Percentiles rank a stretch among this genome's conserved stretches.
Evolutionary conservation across 2,797 vertebrate species (phyloP).

Genomic region (Peromyscus melanophrys): DNA sequence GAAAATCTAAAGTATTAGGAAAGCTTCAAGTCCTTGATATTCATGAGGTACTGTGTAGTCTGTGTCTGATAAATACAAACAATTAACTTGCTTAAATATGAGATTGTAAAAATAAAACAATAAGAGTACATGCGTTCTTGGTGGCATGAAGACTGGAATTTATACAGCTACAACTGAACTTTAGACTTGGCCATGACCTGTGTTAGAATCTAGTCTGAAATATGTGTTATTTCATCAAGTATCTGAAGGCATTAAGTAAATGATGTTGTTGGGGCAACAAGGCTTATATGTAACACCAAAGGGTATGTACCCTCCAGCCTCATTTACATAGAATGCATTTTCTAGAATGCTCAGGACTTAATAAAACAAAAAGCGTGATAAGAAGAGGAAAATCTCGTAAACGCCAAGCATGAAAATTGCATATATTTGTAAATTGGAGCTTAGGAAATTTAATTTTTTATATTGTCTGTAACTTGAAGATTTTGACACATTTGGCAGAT

Average conservation of each 20-base stretch:
- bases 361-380: not conserved
- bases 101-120: constrained; percentile 27
- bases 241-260: not conserved
- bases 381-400: constrained; percentile 26
- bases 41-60: not conserved
- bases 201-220: constrained; percentile 49
- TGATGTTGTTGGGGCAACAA: constrained; percentile 39
- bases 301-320: not conserved
- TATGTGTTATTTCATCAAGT: not conserved
- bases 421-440: not conserved
- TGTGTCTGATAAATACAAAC: constrained; percentile 17
- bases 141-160: not conserved
- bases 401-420: not conserved
- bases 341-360: not conserved
- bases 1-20: not conserved
- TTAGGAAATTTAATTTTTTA: constrained; percentile 27
- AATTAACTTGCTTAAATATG: not conserved
- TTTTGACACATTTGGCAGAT: not conserved
- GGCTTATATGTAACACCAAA: not conserved
- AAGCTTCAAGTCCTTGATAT: not conserved
- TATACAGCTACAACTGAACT: not conserved
- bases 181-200: not conserved
- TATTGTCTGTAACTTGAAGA: constrained; percentile 24
- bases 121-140: not conserved
- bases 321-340: not conserved